A percentile compares a stretch with the other conserved stretches of the same genome.
Evolutionary conservation across 2,888 invertebrate genomes (phyloP).

Genomic region (Microplitis manilae): DNA sequence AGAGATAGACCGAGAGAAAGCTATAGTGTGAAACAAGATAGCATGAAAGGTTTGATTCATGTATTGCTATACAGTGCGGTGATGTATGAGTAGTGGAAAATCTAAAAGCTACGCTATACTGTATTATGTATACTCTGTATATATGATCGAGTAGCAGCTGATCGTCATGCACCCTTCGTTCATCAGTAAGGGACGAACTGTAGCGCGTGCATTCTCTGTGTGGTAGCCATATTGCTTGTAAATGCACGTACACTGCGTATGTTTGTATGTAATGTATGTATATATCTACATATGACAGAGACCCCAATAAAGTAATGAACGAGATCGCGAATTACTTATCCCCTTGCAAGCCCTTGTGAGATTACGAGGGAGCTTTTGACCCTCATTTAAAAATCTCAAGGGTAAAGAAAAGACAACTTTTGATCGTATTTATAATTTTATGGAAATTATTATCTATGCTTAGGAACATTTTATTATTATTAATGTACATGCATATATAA

Average conservation of each 20-base stretch:
- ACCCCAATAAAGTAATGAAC: conserved; percentile 2
- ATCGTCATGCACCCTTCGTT: conserved; percentile 28
- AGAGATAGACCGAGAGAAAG: conserved; percentile 2
- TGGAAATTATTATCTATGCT: background rate
- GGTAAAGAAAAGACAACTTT: background rate
- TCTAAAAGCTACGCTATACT: background rate
- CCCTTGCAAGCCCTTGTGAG: conserved; percentile 1
- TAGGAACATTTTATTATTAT: background rate
- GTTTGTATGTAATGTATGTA: no score
- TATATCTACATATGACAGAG: no score
- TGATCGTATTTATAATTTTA: background rate
- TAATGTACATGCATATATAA: no score
- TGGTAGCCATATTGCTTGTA: conserved; percentile 5
- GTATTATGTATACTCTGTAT: background rate
- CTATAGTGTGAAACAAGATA: background rate
- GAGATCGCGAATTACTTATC: conserved; percentile 18
- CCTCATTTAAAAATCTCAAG: background rate
- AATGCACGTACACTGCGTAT: background rate
- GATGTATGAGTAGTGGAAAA: conserved; percentile 2
- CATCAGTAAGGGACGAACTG: conserved; percentile 2
- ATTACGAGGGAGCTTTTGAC: conserved; percentile 12
- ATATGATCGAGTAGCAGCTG: conserved; percentile 18
- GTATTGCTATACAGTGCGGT: background rate
- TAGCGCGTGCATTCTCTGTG: conserved; percentile 27
- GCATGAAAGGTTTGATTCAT: background rate